Base-by-base conservation (phyloP, 2,888 invertebrate species). In the Tyria jacobaeae region DNA sequence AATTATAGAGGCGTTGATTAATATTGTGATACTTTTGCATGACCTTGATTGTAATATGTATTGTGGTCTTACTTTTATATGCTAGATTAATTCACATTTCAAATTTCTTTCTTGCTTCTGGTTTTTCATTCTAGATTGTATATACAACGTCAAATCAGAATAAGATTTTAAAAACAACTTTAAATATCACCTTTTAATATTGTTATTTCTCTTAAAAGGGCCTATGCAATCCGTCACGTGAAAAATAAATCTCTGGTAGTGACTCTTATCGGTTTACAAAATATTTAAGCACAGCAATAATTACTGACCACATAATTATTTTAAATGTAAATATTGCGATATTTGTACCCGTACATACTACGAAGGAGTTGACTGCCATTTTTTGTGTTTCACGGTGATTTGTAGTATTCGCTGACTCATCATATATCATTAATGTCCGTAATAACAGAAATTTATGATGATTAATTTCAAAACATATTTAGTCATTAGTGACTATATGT, bases 281-380 rank as follows among this genome's bases (percentile, higher is more conserved):
- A 41, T 41, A 41, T 41, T 17, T 12, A 44, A 41, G n/a, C 37
- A 39, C 12, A 49, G 44, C n/a, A n/a, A n/a, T n/a, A n/a, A n/a
- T n/a, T n/a, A n/a, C n/a, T 62, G 62, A 65, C 60, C 49, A 31
- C 61, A 55, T 56, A 35, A 65, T 62, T 49, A 64, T 27, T 65
- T 62, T 39, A 55, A 63, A 56, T 48, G 66, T 69, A 64, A 75
- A 75, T 75, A 75, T 75, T 74, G 69, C 64, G 66, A 68, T 68
- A 62, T 49, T 44, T 60, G 52, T 53, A 62, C 31, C 15, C 62
- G 54, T 57, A 62, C 21, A 60, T 55, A 60, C 62, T 54, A 64
- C 37, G 50, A 31, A 24, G 50, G 21, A 47, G 54, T 59, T 21
- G 62, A 59, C 61, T 57, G 59, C 64, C 56, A 53, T 76, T 77